Conservation (phyloP, 2,113 vertebrate genomes). For the Chaetodon auriga region DNA sequence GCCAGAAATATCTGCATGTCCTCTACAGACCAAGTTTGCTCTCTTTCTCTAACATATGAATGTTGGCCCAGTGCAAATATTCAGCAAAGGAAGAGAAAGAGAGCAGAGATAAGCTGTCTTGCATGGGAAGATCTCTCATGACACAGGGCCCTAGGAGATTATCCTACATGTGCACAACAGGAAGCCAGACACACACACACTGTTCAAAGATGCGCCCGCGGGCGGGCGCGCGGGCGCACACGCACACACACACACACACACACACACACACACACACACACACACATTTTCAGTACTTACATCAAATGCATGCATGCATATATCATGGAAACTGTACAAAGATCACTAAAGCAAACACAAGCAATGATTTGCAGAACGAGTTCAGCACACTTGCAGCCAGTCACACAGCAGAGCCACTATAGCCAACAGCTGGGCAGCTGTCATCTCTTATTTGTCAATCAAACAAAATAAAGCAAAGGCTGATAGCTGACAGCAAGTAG, state of each 20-base stretch:
- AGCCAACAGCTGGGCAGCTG: constrained; percentile 50
- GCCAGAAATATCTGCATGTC: constrained; percentile 26
- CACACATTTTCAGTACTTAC: background rate
- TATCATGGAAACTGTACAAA: constrained; percentile 1
- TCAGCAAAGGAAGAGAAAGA: constrained; percentile 64
- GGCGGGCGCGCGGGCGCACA: no score
- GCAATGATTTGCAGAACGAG: background rate
- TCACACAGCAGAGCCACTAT: background rate
- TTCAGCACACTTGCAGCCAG: constrained; percentile 2
- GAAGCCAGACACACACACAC: constrained; percentile 55
- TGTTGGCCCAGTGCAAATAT: constrained; percentile 37
- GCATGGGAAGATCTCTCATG: constrained; percentile 76
- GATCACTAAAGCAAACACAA: constrained; percentile 2
- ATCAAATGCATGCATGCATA: constrained; percentile 3
- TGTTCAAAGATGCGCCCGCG: no score
- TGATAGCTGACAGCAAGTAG: constrained; percentile 35
- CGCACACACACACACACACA: constrained; percentile 8
- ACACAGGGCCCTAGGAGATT: constrained; percentile 72
- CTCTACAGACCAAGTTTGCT: constrained; percentile 21
- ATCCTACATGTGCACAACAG: constrained; percentile 79
- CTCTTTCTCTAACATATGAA: constrained; percentile 26
- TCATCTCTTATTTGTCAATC: constrained; percentile 46
- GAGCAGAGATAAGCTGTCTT: constrained; percentile 74
- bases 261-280: constrained; percentile 16
- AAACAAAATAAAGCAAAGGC: constrained; percentile 30